A percentile compares a stretch with the other conserved stretches of the same genome.
Conservation (phyloP, 1,140 invertebrate species). For the Pectinophora gossypiella region DNA sequence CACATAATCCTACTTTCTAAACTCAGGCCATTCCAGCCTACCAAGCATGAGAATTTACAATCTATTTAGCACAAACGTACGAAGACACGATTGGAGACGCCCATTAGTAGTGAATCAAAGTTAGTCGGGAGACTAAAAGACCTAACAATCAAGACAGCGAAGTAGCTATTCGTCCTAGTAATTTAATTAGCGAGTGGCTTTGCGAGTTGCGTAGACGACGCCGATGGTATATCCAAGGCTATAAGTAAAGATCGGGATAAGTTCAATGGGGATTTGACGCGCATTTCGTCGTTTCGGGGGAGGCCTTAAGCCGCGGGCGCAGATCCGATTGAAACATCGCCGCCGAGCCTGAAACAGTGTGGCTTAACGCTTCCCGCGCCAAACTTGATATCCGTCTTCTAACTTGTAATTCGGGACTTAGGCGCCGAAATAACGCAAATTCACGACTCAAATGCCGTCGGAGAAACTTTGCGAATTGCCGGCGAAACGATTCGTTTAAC, state of each 20-base stretch:
- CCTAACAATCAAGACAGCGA: background rate
- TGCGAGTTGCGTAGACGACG: background rate
- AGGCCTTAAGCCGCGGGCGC: slow-evolving; percentile 52
- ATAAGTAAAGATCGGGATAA: slow-evolving; percentile 36
- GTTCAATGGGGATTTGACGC: slow-evolving; percentile 58
- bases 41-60: slow-evolving; percentile 53
- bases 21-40: slow-evolving; percentile 41
- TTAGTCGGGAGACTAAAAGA: background rate
- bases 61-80: slow-evolving; percentile 45
- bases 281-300: slow-evolving; percentile 54
- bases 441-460: slow-evolving; percentile 36
- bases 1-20: no score
- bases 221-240: background rate
- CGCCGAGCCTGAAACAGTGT: slow-evolving; percentile 50
- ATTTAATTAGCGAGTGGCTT: background rate
- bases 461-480: slow-evolving; percentile 13
- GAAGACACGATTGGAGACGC: slow-evolving; percentile 29
- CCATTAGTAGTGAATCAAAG: slow-evolving; percentile 2
- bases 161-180: background rate
- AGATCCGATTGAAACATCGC: slow-evolving; percentile 58
- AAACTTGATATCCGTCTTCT: slow-evolving; percentile 58
- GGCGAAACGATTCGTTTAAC: slow-evolving; percentile 15
- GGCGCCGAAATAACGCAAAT: slow-evolving; percentile 66
- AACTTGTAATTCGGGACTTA: slow-evolving; percentile 66
- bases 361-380: slow-evolving; percentile 60